Base-by-base conservation (phyloP, 64 coral and sea anemone genomes). In the Acropora tenuis region DNA sequence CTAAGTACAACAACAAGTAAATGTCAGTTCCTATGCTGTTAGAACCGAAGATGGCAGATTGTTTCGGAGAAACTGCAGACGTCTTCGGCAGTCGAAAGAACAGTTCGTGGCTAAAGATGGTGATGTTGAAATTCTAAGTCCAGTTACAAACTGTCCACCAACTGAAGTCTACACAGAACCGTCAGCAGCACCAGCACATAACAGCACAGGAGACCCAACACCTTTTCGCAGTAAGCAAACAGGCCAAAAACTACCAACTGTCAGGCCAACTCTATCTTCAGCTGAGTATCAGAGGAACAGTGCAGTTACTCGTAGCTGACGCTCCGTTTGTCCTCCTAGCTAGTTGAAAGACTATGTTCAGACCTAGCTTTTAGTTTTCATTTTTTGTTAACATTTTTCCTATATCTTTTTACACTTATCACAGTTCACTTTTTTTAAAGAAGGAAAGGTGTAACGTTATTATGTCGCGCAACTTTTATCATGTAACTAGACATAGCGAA, bases 31-130 rank as follows among this genome's bases (percentile, higher is more conserved):
- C 84, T 73, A 87, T 42, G 16, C 65, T 52, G 68, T 87, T 71
- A 49, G 65, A 71, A 50, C 84, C 15, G 66, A 87, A 87, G 66
- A 87, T 75, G 84, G 84, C 67, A 71, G 46, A 50, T 20, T 87
- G 47, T 87, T 87, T 50, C 84, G 6, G 73, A 71, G 84, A 19
- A 73, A 87, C 66, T 18, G 50, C 16, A 87, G 84, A 87, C 83
- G 72, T 40, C 60, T 86, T 18, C 43, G 1, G 19, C 83, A 80
- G 78, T 59, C 71, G 50, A 58, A 80, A 42, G 78, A 61, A 58
- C 78, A 16, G 50, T 80, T 80, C 7, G 15, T 80, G 18, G 1
- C n/a, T 41, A 80, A 80, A 80, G 78, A 80, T 80, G 78, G n/a
- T 57, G 78, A 80, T 80, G 6, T 80, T 59, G 78, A 80, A 58